Base-by-base conservation (phyloP, 2,888 invertebrate species). In the Tridacna crocea region DNA sequence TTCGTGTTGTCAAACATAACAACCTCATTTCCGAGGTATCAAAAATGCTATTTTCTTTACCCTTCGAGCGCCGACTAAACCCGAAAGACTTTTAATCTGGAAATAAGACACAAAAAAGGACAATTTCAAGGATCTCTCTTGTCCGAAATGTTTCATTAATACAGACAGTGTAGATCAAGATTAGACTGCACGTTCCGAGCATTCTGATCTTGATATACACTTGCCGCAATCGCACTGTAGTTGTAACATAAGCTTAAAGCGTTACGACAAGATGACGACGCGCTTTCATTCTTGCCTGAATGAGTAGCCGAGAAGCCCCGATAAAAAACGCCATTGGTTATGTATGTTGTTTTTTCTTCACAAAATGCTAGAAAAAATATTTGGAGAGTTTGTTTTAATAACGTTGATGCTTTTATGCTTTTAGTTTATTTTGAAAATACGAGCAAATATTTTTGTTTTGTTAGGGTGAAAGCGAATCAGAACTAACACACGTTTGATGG, bases 391-490 rank as follows among this genome's bases (percentile, higher is more conserved):
- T 83, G 80, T 80, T 77, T 80, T 51, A 80, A 83, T 77, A 83
- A 83, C 80, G 80, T 75, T 70, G 63, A 72, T 47, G 73, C 68
- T 65, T 76, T 36, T 79, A 72, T 77, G 55, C 51, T 60, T 68
- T 68, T 48, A 66, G 83, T 83, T 83, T 83, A 77, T 76, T 83
- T 83, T 83, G 77, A 83, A 80, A 83, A 83, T 80, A 83, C 68
- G 48, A 27, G 51, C 72, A 78, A 66, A 72, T 66, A 75, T 47
- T 75, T 75, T 24, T 72, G 72, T 72, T 72, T 72, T n/a, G 22
- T 19, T 47, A 68, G 46, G 68, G 68, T 68, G 68, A 47, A 24
- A 47, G 68, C 19, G 46, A 68, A 47, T 68, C 68, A 68, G 68
- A 36, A 46, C 36, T 68, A 36, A 27, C 68, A 47, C 68, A 47